Conservation (phyloP, 2,888 invertebrate genomes). For the Falcaria lacertinaria region DNA sequence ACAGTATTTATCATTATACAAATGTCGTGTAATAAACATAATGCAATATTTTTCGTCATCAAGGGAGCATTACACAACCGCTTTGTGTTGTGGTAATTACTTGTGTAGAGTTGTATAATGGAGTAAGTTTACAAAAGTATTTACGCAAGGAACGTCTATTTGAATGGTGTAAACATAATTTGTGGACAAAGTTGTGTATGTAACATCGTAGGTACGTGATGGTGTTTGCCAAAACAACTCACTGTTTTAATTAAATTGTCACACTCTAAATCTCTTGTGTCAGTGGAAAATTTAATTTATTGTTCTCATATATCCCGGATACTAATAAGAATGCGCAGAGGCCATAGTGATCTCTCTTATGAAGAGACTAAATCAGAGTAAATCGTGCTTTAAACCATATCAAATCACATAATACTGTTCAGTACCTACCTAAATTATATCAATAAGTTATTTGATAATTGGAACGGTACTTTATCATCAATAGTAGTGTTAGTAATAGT, state of each 20-base stretch:
- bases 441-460: too few species aligned
- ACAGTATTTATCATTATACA: slow-evolving; percentile 7
- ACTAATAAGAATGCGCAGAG: too few species aligned
- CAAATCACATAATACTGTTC: too few species aligned
- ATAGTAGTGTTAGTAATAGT: too few species aligned
- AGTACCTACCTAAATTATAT: too few species aligned
- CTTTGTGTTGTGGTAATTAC: slow-evolving; percentile 66
- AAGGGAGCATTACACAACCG: slow-evolving; percentile 53
- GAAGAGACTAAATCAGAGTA: too few species aligned
- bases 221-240: slow-evolving; percentile 51
- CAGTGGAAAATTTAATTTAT: too few species aligned
- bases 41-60: slow-evolving; percentile 29
- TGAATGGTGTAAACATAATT: slow-evolving; percentile 73
- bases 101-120: slow-evolving; percentile 65
- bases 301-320: background rate
- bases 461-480: too few species aligned
- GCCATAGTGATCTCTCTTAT: too few species aligned
- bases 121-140: slow-evolving; percentile 67
- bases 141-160: slow-evolving; percentile 65
- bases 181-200: slow-evolving; percentile 66
- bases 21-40: background rate
- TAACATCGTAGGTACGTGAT: slow-evolving; percentile 53
- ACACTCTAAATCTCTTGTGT: slow-evolving; percentile 22
- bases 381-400: too few species aligned
- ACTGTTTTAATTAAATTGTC: slow-evolving; percentile 62